phyloP scores from a whole-genome alignment of 2,113 vertebrate genomes.

The Pachypanchax playfairii region DNA sequence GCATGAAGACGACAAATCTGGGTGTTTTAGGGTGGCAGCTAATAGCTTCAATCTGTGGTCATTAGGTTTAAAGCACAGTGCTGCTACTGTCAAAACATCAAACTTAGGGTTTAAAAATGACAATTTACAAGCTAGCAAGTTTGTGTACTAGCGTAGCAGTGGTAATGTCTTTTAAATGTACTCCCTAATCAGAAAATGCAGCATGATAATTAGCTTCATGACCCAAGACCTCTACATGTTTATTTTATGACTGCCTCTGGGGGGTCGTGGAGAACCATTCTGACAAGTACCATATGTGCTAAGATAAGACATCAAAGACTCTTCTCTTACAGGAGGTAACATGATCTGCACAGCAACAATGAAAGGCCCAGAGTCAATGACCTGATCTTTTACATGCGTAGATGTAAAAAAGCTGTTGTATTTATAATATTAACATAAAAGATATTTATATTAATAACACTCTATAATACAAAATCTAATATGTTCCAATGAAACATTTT shows the following conservation, averaged over 20 bases:
- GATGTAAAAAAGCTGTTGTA: neutral
- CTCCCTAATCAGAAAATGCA: slow-evolving; percentile 16
- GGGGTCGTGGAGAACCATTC: neutral
- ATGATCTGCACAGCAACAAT: slow-evolving; percentile 29
- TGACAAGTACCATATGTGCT: slow-evolving; percentile 21
- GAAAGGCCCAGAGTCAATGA: neutral
- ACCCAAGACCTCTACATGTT: slow-evolving; percentile 24
- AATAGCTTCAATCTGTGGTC: neutral
- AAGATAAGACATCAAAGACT: slow-evolving; percentile 25
- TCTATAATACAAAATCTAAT: slow-evolving; percentile 4
- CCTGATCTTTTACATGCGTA: neutral
- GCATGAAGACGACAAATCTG: too few relatives aligned
- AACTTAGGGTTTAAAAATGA: neutral
- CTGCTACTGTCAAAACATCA: neutral
- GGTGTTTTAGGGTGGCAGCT: neutral
- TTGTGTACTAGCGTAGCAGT: too few relatives aligned
- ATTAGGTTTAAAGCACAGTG: neutral
- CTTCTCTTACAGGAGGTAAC: slow-evolving; percentile 22
- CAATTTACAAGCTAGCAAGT: neutral
- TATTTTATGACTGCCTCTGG: slow-evolving; percentile 19
- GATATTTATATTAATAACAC: neutral
- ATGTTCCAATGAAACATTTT: slow-evolving; percentile 59
- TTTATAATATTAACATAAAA: slow-evolving; percentile 9
- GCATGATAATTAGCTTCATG: slow-evolving; percentile 11
- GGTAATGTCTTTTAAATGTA: too few relatives aligned